Evolutionary conservation across 2,888 invertebrate genomes (phyloP), one percentile per base, ranked within the genome.

Genomic region (Epistrophella euchroma): DNA sequence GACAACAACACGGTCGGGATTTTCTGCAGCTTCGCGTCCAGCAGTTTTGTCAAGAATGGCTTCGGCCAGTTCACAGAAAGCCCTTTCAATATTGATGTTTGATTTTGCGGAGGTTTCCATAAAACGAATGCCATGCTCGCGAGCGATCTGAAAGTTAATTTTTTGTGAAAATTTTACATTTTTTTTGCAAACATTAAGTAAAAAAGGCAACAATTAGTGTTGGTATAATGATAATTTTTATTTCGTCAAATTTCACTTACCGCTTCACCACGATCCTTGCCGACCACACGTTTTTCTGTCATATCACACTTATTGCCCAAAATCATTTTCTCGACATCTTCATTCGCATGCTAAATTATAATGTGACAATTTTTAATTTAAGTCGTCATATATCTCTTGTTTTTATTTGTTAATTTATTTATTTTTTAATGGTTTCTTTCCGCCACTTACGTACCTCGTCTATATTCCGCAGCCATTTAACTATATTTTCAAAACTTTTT

Each of bases 281-380:
- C 97, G 76, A 99, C 98, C 83, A 97, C 96, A 89, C 98, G 94
- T 92, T 97, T 98, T 90, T 98, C 98, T 90, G 97, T 97, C 97
- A 98, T 97, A 94, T 99, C 99, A 94, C 98, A 98, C 94, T 99
- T 99, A 93, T 99, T 99, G 88, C 98, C 99, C 90, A 99, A 94
- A 90, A 99, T 98, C 98, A 99, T 98, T 93, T 98, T 98, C 92
- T 99, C 98, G 72, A 99, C 98, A 94, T 99, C 98, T 93, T 98
- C 98, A 93, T 98, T 98, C 28, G 98, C 98, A 93, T 98, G 98
- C 98, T 98, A 91, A 35, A 93, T 2, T 4, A 55, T 43, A 22
- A 70, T 75, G 58, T 22, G 4, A 60, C 2, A 60, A 19, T 37
- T 60, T 60, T 35, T 0, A 22, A 13, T 60, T 15, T 22, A 19